These are phyloP conservation scores for Grantiella picta DNA, from an alignment of 2,113 vertebrate genomes.

Conservation along the genomic window DNA sequence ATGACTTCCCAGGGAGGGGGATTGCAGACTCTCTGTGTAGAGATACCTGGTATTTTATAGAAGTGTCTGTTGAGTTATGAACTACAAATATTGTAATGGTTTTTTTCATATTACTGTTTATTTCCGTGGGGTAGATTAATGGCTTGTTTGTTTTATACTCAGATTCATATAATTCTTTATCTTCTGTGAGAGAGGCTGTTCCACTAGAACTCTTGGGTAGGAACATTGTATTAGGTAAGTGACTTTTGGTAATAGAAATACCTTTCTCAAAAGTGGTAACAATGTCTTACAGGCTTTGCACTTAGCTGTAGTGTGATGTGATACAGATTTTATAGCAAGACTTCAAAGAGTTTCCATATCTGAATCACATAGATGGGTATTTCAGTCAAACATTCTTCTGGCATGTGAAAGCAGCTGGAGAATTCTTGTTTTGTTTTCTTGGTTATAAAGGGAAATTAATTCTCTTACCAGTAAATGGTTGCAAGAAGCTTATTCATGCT, in stretches of 20 bases:
- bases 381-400: neutral
- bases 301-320: neutral
- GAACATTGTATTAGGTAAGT: neutral
- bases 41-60: neutral
- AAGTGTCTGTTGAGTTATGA: neutral
- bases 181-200: neutral
- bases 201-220: neutral
- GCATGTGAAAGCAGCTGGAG: neutral
- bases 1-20: neutral
- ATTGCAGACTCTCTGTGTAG: accelerated
- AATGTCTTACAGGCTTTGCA: neutral
- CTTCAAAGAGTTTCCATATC: neutral
- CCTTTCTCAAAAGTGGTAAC: neutral
- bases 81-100: neutral
- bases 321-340: neutral
- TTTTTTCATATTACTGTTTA: neutral
- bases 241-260: neutral
- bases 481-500: neutral
- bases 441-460: slow-evolving; percentile 1
- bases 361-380: neutral
- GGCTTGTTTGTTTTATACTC: neutral
- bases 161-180: neutral
- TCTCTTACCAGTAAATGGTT: neutral
- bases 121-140: neutral
- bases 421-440: neutral